Conservation (phyloP, 1,140 invertebrate genomes). For the Ips nitidus region DNA sequence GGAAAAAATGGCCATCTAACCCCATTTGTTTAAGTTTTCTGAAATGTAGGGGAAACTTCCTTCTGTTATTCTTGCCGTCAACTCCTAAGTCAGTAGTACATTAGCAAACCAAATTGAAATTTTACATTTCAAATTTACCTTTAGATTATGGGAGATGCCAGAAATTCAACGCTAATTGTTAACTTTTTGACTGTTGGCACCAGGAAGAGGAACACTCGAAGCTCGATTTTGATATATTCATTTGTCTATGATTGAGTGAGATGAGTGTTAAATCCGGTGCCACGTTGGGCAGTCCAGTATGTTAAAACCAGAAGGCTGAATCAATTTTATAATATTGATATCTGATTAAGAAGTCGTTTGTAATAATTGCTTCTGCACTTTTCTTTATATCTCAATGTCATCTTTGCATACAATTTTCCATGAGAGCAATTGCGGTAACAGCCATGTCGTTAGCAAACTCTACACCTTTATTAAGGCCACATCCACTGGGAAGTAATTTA, state of each 20-base stretch:
- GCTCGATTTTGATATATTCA: background rate
- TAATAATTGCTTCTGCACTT: too few species aligned
- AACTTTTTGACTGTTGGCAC: constrained; percentile 27
- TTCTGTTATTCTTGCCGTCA: constrained; percentile 36
- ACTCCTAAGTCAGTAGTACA: constrained; percentile 28
- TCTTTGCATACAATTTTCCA: too few species aligned
- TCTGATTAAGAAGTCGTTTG: too few species aligned
- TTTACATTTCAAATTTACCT: constrained; percentile 39
- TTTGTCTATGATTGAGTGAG: too few species aligned
- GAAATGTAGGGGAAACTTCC: constrained; percentile 34
- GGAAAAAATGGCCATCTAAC: background rate
- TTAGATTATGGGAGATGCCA: constrained; percentile 33
- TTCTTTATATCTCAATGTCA: too few species aligned
- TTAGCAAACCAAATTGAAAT: constrained; percentile 38
- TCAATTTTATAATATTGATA: too few species aligned
- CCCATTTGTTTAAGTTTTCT: constrained; percentile 26
- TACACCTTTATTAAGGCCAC: background rate
- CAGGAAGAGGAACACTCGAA: background rate
- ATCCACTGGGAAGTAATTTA: constrained; percentile 5
- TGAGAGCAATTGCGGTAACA: too few species aligned
- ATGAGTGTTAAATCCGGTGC: too few species aligned
- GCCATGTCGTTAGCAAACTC: too few species aligned
- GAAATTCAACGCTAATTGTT: constrained; percentile 36
- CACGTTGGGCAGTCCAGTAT: too few species aligned
- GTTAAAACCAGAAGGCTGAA: too few species aligned